These are phyloP conservation scores for Urocynchramus pylzowi DNA, from an alignment of 2,113 vertebrate species.

Conservation along the genomic window DNA sequence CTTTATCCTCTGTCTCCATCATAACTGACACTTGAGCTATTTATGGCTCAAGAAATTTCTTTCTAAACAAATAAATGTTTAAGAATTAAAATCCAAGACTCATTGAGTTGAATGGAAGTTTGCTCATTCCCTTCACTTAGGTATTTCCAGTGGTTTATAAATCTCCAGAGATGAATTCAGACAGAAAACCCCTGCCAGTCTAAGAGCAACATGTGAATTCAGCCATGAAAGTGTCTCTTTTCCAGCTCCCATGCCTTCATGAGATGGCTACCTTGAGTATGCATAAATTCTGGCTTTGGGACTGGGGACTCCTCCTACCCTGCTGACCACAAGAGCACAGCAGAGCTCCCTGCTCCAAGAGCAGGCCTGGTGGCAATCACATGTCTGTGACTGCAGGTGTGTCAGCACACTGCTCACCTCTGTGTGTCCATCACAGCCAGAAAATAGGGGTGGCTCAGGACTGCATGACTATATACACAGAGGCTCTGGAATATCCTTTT, in stretches of 20 bases:
- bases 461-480: neutral
- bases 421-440: fast-evolving
- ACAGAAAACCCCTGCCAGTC: neutral
- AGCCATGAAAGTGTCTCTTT: neutral
- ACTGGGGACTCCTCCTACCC: fast-evolving
- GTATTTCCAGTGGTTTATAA: neutral
- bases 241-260: neutral
- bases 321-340: neutral
- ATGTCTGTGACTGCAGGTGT: neutral
- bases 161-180: neutral
- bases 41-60: neutral
- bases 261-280: neutral
- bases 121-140: neutral
- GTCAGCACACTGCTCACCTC: neutral
- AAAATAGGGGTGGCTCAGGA: neutral
- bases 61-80: neutral
- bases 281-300: neutral
- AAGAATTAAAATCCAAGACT: neutral
- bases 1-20: neutral
- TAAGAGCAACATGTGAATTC: neutral
- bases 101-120: neutral
- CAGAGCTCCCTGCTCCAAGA: neutral
- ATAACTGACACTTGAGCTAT: neutral
- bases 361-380: neutral
- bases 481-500: neutral